Base-by-base conservation (phyloP, 2,888 invertebrate species). In the Eudasyphora cyanicolor region DNA sequence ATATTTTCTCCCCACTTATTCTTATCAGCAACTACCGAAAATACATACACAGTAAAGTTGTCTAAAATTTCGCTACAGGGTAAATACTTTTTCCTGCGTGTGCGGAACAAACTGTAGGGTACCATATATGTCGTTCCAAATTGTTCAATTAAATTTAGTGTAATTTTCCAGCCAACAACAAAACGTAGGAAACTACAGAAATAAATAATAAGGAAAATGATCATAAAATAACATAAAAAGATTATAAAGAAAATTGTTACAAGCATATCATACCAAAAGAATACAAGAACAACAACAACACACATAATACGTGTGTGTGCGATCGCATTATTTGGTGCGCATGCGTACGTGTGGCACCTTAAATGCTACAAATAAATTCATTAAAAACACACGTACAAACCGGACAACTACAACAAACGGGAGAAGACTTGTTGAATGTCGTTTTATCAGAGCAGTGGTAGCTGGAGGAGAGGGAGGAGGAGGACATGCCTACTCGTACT, bases 341-440 rank as follows among this genome's bases (percentile, higher is more conserved):
- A 57, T 74, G 75, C 71, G 82, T 86, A 86, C 86, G 86, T 86
- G 85, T 79, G 85, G 82, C 86, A 85, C 79, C 85, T 76, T 80
- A 85, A 78, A 81, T 84, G 51, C 76, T 81, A 73, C 42, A 82
- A 79, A 79, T 35, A 64, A 64, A 35, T 69, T 24, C 76, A 64
- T 62, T 71, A 67, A 45, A 76, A 29, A 27, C 27, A 73, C 42
- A 57, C 67, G 17, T 51, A 54, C 19, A 4, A 21, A 62, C 42
- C 19, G 49, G 27, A 38, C 42, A 45, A 74, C 64, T 54, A 62
- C 42, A n/a, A 35, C 62, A 12, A 67, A 54, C 32, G 6, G n/a
- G n/a, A 62, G 19, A 73, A 51, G 21, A 64, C 19, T 76, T 78
- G 81, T 67, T 75, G 64, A 64, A 73, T 32, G 54, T 21, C 62